These are phyloP conservation scores for Drosophila histrio DNA, from an alignment of 2,888 invertebrate species.

Conservation along the genomic window DNA sequence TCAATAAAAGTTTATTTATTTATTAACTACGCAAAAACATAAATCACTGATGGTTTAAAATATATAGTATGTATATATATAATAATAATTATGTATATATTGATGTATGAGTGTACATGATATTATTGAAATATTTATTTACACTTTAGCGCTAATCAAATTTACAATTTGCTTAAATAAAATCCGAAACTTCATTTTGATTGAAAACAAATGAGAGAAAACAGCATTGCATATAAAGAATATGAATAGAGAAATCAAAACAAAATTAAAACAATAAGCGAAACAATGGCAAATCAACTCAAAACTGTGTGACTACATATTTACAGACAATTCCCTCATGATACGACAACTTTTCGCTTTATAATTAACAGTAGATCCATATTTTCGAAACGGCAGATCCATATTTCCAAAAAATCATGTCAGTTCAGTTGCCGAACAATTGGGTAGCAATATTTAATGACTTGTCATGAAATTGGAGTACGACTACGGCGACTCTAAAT, in stretches of 20 bases:
- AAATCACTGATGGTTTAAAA: slow-evolving; percentile 62
- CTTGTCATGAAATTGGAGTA: slow-evolving; percentile 62
- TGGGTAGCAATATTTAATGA: slow-evolving; percentile 49
- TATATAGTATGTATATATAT: slow-evolving; percentile 58
- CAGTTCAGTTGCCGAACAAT: slow-evolving; percentile 44
- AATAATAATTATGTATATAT: slow-evolving; percentile 65
- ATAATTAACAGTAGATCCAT: slow-evolving; percentile 50
- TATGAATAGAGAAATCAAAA: slow-evolving; percentile 40
- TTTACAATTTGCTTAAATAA: slow-evolving; percentile 73
- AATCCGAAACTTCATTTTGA: slow-evolving; percentile 66
- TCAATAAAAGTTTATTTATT: slow-evolving; percentile 77
- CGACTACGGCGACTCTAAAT: slow-evolving; percentile 28
- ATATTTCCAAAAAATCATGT: slow-evolving; percentile 40
- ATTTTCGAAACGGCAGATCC: slow-evolving; percentile 38
- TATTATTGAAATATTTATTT: slow-evolving; percentile 78
- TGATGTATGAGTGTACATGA: slow-evolving; percentile 70
- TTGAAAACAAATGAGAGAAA: slow-evolving; percentile 68
- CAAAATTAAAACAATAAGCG: slow-evolving; percentile 54
- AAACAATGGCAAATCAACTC: slow-evolving; percentile 72
- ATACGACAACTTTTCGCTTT: slow-evolving; percentile 64
- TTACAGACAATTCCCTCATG: slow-evolving; percentile 67
- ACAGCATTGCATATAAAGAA: slow-evolving; percentile 51
- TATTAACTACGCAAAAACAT: slow-evolving; percentile 70
- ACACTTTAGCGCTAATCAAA: slow-evolving; percentile 77
- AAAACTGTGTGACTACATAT: slow-evolving; percentile 75